Percentiles rank a stretch among this genome's conserved stretches.
phyloP scores from a whole-genome alignment of 2,888 invertebrate genomes.

The Eumacrocentrus americanus region DNA sequence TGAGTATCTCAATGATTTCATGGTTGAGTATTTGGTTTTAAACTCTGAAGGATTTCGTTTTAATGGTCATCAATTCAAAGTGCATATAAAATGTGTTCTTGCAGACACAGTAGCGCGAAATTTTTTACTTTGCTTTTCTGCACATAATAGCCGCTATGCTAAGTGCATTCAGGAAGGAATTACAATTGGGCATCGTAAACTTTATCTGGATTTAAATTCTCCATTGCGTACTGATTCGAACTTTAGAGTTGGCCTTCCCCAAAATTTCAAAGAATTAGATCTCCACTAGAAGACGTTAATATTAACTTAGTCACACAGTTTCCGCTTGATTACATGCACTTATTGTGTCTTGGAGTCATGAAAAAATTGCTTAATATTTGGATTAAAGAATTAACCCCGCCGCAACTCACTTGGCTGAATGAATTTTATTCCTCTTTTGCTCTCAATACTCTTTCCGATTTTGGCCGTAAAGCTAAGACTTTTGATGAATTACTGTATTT shows the following conservation, averaged over 20 bases:
- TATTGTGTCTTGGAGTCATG: slow-evolving; percentile 19
- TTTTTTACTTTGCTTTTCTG: slow-evolving; percentile 10
- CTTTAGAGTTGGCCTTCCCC: no score
- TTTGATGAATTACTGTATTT: no score
- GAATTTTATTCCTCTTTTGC: no score
- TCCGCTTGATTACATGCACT: slow-evolving; percentile 30
- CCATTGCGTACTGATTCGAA: no score
- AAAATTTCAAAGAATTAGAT: no score
- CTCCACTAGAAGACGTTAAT: slow-evolving; percentile 19
- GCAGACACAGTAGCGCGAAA: slow-evolving; percentile 28
- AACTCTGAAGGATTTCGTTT: slow-evolving; percentile 16
- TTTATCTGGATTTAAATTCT: no score
- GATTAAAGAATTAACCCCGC: no score
- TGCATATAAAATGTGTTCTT: slow-evolving; percentile 14
- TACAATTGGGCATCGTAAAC: no score
- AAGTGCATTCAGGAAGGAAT: no score
- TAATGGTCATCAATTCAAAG: not conserved
- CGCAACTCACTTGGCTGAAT: no score
- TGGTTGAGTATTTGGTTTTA: slow-evolving; percentile 11
- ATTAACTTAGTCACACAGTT: slow-evolving; percentile 22
- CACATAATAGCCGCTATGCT: slow-evolving; percentile 26
- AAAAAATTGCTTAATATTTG: slow-evolving; percentile 23
- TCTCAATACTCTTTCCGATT: no score
- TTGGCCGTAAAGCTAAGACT: no score
- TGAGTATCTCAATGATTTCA: slow-evolving; percentile 18